Percentiles rank a stretch among this genome's conserved stretches.
Evolutionary conservation across 2,797 vertebrate species (phyloP).

Genomic region (Chiloscyllium punctatum): DNA sequence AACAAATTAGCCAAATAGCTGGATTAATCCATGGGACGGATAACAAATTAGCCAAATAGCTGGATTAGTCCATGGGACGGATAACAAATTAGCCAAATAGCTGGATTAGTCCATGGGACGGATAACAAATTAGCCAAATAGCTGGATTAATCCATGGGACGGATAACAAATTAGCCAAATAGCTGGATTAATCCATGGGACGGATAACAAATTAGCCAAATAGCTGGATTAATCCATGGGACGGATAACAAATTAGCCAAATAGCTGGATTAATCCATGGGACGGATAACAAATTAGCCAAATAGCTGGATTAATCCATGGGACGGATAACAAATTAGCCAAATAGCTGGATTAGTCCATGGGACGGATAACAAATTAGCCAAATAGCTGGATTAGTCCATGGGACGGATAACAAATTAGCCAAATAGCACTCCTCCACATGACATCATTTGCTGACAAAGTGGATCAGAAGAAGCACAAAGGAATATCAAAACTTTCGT

Average conservation of each 20-base stretch:
- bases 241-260: no score
- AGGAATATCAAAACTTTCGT: neutral
- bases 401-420: constrained; percentile 51
- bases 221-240: constrained; percentile 54
- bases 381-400: constrained; percentile 51
- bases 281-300: no score
- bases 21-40: constrained; percentile 50
- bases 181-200: constrained; percentile 54
- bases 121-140: no score
- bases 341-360: constrained; percentile 52
- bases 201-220: no score
- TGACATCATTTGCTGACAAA: neutral
- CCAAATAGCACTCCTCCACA: constrained; percentile 48
- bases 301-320: constrained; percentile 53
- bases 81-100: constrained; percentile 50
- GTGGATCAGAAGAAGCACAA: neutral
- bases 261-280: constrained; percentile 54
- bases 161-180: no score
- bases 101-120: constrained; percentile 55
- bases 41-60: constrained; percentile 52
- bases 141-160: constrained; percentile 54
- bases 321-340: no score
- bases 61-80: constrained; percentile 50
- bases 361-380: no score
- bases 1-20: constrained; percentile 53